Conservation (phyloP, 2,888 invertebrate species). For the Agonum fuliginosum region DNA sequence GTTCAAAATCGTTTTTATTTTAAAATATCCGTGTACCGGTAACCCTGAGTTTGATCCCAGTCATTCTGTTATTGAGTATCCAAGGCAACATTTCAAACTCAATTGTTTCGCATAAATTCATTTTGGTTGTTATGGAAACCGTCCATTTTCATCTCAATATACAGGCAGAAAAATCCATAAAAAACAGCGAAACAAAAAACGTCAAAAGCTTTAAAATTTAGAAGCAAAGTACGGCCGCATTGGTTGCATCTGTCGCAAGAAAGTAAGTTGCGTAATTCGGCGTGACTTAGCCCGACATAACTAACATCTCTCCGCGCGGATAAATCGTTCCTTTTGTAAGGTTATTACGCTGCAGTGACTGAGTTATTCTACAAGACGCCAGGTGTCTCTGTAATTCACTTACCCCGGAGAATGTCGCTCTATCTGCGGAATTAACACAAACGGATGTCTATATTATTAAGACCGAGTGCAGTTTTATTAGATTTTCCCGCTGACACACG, state of each 20-base stretch:
- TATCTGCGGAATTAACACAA: conserved; percentile 38
- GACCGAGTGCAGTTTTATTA: conserved; percentile 50
- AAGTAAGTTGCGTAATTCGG: conserved; percentile 38
- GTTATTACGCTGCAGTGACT: conserved; percentile 38
- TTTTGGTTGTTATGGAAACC: conserved; percentile 25
- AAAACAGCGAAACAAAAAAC: conserved; percentile 17
- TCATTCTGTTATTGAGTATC: conserved; percentile 8
- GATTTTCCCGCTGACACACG: conserved; percentile 33
- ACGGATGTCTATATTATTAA: conserved; percentile 53
- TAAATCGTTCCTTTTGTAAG: conserved; percentile 39
- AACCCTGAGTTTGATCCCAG: background rate
- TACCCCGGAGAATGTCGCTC: conserved; percentile 16
- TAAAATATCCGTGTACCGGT: background rate
- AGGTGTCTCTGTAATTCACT: conserved; percentile 44
- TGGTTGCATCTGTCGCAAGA: conserved; percentile 16
- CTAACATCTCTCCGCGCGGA: conserved; percentile 18
- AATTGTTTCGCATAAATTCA: conserved; percentile 35
- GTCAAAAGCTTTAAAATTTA: conserved; percentile 21
- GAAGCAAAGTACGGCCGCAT: conserved; percentile 16
- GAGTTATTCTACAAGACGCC: conserved; percentile 44
- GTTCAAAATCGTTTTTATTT: too few relatives aligned
- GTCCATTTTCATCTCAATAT: conserved; percentile 21
- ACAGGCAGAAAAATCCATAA: conserved; percentile 29
- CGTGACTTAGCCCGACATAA: conserved; percentile 30
- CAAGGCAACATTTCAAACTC: conserved; percentile 21